Evolutionary conservation across 2,888 invertebrate genomes (phyloP).

Genomic region (Drosophila kanekoi): DNA sequence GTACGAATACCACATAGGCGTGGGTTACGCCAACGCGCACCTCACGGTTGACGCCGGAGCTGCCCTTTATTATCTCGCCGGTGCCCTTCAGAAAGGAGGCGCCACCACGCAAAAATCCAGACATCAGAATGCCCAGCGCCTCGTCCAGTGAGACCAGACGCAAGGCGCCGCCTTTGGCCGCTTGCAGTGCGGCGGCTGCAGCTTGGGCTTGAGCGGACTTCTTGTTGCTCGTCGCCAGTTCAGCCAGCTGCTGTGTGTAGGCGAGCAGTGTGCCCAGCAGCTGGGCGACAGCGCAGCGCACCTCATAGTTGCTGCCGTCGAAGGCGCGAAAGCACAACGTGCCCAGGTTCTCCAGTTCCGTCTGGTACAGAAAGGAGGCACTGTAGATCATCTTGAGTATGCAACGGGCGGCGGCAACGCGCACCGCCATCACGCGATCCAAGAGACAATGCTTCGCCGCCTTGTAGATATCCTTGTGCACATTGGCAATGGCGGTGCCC

Average conservation of each 20-base stretch:
- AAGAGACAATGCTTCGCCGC: slow-evolving; percentile 94
- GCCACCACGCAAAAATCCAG: slow-evolving; percentile 97
- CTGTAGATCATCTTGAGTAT: slow-evolving; percentile 95
- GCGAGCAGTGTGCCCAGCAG: slow-evolving; percentile 90
- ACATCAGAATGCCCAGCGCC: slow-evolving; percentile 94
- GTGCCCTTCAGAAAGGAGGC: slow-evolving; percentile 97
- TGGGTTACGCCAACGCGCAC: slow-evolving; percentile 98
- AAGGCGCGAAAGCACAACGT: slow-evolving; percentile 96
- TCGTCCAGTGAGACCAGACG: slow-evolving; percentile 93
- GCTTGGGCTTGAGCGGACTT: slow-evolving; percentile 68
- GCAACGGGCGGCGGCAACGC: slow-evolving; percentile 97
- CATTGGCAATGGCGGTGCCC: slow-evolving; percentile 95
- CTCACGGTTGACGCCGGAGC: slow-evolving; percentile 96
- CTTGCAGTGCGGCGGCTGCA: slow-evolving; percentile 57
- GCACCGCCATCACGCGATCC: slow-evolving; percentile 96
- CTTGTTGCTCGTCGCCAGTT: slow-evolving; percentile 83
- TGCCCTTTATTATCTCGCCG: slow-evolving; percentile 97
- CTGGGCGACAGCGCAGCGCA: slow-evolving; percentile 95
- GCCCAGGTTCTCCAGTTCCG: slow-evolving; percentile 95
- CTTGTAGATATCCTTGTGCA: slow-evolving; percentile 96
- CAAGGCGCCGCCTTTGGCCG: slow-evolving; percentile 75
- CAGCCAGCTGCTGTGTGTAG: slow-evolving; percentile 91
- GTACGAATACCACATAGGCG: slow-evolving; percentile 97
- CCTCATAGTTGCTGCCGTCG: slow-evolving; percentile 96
- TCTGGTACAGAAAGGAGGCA: slow-evolving; percentile 93